Percentiles rank a stretch among this genome's conserved stretches.
phyloP scores from a whole-genome alignment of 2,113 vertebrate genomes.

The Oreocharis arfaki region DNA sequence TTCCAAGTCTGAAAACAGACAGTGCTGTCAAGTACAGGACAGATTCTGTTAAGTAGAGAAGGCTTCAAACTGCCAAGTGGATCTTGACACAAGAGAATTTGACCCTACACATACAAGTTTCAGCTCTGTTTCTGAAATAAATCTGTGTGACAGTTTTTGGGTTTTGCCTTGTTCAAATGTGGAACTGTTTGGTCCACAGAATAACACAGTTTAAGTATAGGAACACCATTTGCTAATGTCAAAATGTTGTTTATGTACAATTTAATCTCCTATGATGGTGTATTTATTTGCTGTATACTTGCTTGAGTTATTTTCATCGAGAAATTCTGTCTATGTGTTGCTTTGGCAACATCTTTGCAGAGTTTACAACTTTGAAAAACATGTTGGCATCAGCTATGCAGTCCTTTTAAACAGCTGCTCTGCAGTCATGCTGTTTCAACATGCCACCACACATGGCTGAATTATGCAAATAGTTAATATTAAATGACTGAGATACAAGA shows the following conservation, averaged over 20 bases:
- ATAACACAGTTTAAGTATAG: constrained; percentile 28
- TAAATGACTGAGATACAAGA: constrained; percentile 74
- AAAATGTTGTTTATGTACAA: constrained; percentile 41
- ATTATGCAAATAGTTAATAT: constrained; percentile 85
- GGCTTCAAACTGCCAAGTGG: not conserved
- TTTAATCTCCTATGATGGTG: constrained; percentile 37
- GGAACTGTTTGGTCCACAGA: not conserved
- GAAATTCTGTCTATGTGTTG: constrained; percentile 85
- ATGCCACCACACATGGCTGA: constrained; percentile 84
- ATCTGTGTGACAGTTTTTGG: not conserved
- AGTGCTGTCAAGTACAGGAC: not conserved
- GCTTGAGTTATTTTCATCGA: constrained; percentile 87
- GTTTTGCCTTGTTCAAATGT: not conserved
- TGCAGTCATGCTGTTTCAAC: constrained; percentile 83
- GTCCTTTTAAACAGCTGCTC: constrained; percentile 88
- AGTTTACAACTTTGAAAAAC: constrained; percentile 85
- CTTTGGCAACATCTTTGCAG: constrained; percentile 83
- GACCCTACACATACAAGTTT: constrained; percentile 1
- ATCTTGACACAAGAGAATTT: constrained; percentile 34
- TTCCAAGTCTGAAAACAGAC: constrained; percentile 21
- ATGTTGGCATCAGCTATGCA: constrained; percentile 86
- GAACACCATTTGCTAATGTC: constrained; percentile 40
- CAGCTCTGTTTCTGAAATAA: constrained; percentile 24
- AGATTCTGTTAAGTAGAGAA: not conserved
- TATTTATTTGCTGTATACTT: constrained; percentile 69